A percentile compares a stretch with the other conserved stretches of the same genome.
These are phyloP conservation scores for Phanerotoma sp. DNA, from an alignment of 2,888 invertebrate species.

Conservation along the genomic window DNA sequence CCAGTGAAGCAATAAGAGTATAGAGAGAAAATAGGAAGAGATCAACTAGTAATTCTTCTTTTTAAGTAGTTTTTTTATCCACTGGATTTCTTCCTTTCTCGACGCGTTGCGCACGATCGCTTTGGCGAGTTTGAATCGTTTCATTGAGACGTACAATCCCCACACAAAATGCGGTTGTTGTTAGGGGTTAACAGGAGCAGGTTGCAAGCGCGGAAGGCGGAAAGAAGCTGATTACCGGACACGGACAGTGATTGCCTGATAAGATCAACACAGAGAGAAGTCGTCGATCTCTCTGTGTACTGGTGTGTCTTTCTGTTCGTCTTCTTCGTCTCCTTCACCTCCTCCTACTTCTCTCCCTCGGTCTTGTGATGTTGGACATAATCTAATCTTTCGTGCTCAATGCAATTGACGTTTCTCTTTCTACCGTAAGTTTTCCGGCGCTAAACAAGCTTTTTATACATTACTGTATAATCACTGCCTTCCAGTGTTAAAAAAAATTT, in stretches of 20 bases:
- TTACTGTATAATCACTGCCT: no score
- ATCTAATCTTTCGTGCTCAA: no score
- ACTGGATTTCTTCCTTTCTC: slow-evolving; percentile 1
- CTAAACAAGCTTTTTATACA: no score
- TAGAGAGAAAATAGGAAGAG: neutral
- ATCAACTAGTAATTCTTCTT: slow-evolving; percentile 2
- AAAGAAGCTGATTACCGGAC: neutral
- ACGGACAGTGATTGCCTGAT: neutral
- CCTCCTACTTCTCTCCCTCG: no score
- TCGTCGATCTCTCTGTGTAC: neutral
- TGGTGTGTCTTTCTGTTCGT: neutral
- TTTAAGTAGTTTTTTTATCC: neutral
- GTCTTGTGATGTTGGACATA: no score
- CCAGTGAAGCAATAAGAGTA: slow-evolving; percentile 7
- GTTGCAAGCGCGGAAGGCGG: slow-evolving; percentile 6
- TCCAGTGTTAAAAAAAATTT: no score
- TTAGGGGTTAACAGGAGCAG: slow-evolving; percentile 3
- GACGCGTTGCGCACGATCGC: slow-evolving; percentile 5
- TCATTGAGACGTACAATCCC: slow-evolving; percentile 2
- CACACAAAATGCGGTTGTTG: neutral
- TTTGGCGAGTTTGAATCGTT: slow-evolving; percentile 7
- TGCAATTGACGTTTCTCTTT: no score
- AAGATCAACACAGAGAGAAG: neutral
- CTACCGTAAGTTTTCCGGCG: no score
- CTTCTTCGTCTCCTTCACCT: no score